Evolutionary conservation across 2,797 vertebrate species (phyloP), one percentile per base, ranked within the genome.

Genomic region (Malurus splendens): DNA sequence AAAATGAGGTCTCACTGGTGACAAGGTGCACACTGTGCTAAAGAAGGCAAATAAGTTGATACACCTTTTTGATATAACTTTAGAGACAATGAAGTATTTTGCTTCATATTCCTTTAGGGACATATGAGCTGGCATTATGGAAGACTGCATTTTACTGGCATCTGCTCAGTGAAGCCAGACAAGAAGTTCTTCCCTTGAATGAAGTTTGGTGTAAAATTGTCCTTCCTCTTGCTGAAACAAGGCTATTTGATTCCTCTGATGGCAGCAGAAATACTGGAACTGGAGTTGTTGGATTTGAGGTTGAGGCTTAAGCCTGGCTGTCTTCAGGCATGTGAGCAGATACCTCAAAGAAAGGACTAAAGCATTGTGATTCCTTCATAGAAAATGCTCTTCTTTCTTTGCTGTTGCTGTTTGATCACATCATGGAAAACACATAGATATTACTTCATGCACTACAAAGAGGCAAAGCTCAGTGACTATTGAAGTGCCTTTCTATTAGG

Each of bases 401-500:
- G 61, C 65, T 52, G 6, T 52, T 68, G n/a, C 52, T 86, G 33
- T 90, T 95, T 92, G 71, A 88, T 90, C 79, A 44, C 74, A 47
- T 81, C 19, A 54, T 36, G 64, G 67, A 86, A 93, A 84, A 57
- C 39, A 86, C 56, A 70, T 17, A 78, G 90, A 66, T 89, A 87
- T 33, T 87, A 68, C 41, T 82, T 75, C 33, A 83, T 38, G 62
- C 36, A 86, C 67, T 91, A 79, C 77, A 90, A 84, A 90, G 87
- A 50, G 82, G 16, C n/a, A 60, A 78, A 92, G n/a, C 59, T 59
- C 7, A 3, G 51, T 67, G 39, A 64, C 59, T 78, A 42, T 28
- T 90, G 79, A 89, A 86, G 73, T 82, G 64, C 52, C 64, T 86
- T 78, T 83, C 56, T 87, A 12, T 82, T 78, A 88, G 71, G 67